Conservation (phyloP, 2,113 vertebrate species). For the Poicephalus meyeri region DNA sequence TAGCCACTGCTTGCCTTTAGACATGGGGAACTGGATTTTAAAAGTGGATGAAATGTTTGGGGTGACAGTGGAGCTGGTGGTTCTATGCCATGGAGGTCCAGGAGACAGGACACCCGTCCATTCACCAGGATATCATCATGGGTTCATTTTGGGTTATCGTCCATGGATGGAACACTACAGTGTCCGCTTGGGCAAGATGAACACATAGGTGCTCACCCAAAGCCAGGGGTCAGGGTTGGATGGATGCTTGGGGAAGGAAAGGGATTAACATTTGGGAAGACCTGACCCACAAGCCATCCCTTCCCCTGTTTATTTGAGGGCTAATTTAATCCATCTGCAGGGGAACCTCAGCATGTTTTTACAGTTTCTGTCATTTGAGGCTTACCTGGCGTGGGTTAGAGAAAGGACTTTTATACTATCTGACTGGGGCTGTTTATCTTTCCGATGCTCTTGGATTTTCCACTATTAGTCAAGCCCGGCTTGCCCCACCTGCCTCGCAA, state of each 20-base stretch:
- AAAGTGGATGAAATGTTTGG: not conserved
- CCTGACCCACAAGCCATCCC: constrained; percentile 33
- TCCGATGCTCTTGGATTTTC: constrained; percentile 77
- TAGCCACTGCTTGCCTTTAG: not conserved
- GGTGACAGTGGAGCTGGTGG: not conserved
- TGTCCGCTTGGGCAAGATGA: not conserved
- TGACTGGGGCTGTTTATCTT: constrained; percentile 76
- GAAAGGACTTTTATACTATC: constrained; percentile 80
- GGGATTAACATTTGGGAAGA: constrained; percentile 56
- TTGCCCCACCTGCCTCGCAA: constrained; percentile 68
- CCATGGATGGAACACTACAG: not conserved
- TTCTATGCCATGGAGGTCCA: not conserved
- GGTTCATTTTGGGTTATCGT: not conserved
- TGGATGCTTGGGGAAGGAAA: constrained; percentile 29
- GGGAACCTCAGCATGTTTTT: constrained; percentile 70
- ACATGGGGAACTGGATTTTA: not conserved
- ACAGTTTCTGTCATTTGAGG: constrained; percentile 74
- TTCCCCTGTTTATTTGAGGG: constrained; percentile 65
- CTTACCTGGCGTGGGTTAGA: constrained; percentile 76
- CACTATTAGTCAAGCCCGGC: constrained; percentile 66
- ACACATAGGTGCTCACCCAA: not conserved
- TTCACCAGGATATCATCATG: not conserved
- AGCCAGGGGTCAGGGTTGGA: not conserved
- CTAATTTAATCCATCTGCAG: constrained; percentile 75
- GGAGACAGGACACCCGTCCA: not conserved